Percentiles rank a stretch among this genome's conserved stretches.
These are phyloP conservation scores for Chymomyza procnemis DNA, from an alignment of 2,888 invertebrate genomes.

Conservation along the genomic window DNA sequence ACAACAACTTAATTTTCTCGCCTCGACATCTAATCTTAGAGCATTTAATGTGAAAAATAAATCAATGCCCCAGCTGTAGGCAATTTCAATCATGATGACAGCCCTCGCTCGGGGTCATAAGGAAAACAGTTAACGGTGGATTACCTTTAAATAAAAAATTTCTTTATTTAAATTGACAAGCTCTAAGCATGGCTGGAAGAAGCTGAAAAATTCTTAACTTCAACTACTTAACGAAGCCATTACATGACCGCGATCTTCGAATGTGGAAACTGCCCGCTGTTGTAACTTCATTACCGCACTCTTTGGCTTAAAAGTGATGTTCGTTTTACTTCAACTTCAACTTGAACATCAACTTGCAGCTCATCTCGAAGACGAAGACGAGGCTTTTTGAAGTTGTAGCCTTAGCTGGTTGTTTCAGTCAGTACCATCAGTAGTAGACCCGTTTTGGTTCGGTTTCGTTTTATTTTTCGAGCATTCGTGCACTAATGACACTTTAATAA, in stretches of 20 bases:
- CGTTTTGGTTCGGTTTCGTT: constrained; percentile 63
- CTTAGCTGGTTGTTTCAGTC: constrained; percentile 10
- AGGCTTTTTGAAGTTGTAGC: constrained; percentile 7
- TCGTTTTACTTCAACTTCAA: constrained; percentile 31
- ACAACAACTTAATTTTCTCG: constrained; percentile 70
- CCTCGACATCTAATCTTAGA: constrained; percentile 56
- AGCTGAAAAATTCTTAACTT: constrained; percentile 29
- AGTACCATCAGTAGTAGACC: constrained; percentile 24
- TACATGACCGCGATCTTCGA: constrained; percentile 54
- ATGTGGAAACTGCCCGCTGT: constrained; percentile 36
- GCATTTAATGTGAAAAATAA: constrained; percentile 57
- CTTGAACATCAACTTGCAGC: constrained; percentile 37
- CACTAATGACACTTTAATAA: constrained; percentile 77
- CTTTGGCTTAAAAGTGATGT: constrained; percentile 28
- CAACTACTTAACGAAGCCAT: constrained; percentile 74
- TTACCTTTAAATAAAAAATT: constrained; percentile 18
- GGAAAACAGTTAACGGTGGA: constrained; percentile 52
- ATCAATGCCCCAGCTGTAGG: constrained; percentile 51
- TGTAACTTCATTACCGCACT: constrained; percentile 73
- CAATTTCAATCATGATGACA: constrained; percentile 55
- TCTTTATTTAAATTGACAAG: constrained; percentile 71
- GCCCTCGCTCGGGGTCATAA: constrained; percentile 21
- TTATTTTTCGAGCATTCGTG: constrained; percentile 68
- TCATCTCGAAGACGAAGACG: constrained; percentile 57
- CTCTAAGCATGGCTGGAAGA: constrained; percentile 13